A percentile compares a stretch with the other conserved stretches of the same genome.
Evolutionary conservation across 2,797 vertebrate species (phyloP).

Genomic region (Semotilus atromaculatus): DNA sequence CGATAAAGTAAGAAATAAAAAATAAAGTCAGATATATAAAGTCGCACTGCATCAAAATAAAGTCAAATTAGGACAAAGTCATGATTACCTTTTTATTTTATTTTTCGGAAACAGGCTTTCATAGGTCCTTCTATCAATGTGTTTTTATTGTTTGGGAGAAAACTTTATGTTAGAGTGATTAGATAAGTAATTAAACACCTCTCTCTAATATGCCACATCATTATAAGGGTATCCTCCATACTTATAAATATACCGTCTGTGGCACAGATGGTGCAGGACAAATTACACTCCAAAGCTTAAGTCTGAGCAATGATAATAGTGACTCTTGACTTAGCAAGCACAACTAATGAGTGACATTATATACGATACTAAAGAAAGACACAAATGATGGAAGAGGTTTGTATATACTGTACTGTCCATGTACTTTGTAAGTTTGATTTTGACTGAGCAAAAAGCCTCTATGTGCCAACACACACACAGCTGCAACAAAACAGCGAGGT

Average conservation of each 20-base stretch:
- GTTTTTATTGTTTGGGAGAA: not conserved
- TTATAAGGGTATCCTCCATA: not conserved
- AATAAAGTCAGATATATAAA: not conserved
- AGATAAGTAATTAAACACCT: not conserved
- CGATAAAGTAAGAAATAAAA: not conserved
- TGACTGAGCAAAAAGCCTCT: not conserved
- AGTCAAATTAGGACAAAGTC: not conserved
- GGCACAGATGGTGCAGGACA: not conserved
- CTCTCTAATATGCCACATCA: not conserved
- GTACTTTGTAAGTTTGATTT: slow-evolving; percentile 14
- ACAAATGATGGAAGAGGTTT: not conserved
- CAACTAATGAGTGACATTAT: slow-evolving; percentile 1
- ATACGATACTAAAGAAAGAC: not conserved
- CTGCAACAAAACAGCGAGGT: slow-evolving; percentile 32
- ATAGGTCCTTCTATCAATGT: not conserved
- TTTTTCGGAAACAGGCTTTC: not conserved
- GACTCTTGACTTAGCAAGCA: not conserved
- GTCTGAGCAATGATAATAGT: not conserved
- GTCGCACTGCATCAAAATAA: not conserved
- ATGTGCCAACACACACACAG: slow-evolving; percentile 13
- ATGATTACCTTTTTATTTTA: not conserved
- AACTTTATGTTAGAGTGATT: not conserved
- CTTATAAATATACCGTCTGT: not conserved
- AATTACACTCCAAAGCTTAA: not conserved
- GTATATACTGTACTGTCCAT: not conserved